Base-by-base conservation (phyloP, 1,140 invertebrate genomes). In the Varroa destructor region DNA sequence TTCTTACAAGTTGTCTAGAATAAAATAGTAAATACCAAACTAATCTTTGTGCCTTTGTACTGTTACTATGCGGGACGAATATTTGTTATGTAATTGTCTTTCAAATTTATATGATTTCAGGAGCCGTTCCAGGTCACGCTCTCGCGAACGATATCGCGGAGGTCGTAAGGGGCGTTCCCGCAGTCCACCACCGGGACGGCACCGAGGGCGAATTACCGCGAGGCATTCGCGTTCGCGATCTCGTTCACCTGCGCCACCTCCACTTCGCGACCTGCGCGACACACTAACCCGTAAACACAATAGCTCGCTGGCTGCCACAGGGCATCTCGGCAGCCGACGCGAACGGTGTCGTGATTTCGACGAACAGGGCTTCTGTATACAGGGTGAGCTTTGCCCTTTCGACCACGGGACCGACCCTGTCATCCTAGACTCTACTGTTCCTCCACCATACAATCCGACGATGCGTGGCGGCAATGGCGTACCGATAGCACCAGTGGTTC, bases 321-420 rank as follows among this genome's bases (percentile, higher is more conserved):
- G 85, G 81, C 0, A 84, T 82, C 0, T 84, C 85, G 74, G 84
- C 85, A 73, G 84, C 81, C 71, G 85, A 84, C 78, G 84, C 84
- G 74, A 84, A 84, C 5, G 85, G 85, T 73, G 80, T 82, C n/a
- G 84, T 85, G 73, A 81, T 70, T 72, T 78, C 78, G 43, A 79
- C 89, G 90, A 93, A 80, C 91, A 91, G 80, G 93, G 93, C 1
- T 95, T 90, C 78, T 97, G 94, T 79, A 91, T 96, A 85, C 83
- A 89, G 43, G 93, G 93, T 6, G 93, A 97, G 80, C 84, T 92
- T 61, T 97, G 94, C 81, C 91, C 89, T 25, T 97, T 86, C 83
- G 93, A 97, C 82, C 93, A 97, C 81, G 93, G 94, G 14, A 84
- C 85, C 2, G 93, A 97, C 81, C 93, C 93, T 1, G 89, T 97